Base-by-base conservation (phyloP, 64 coral and sea anemone species). In the Catalaphyllia jardinei region DNA sequence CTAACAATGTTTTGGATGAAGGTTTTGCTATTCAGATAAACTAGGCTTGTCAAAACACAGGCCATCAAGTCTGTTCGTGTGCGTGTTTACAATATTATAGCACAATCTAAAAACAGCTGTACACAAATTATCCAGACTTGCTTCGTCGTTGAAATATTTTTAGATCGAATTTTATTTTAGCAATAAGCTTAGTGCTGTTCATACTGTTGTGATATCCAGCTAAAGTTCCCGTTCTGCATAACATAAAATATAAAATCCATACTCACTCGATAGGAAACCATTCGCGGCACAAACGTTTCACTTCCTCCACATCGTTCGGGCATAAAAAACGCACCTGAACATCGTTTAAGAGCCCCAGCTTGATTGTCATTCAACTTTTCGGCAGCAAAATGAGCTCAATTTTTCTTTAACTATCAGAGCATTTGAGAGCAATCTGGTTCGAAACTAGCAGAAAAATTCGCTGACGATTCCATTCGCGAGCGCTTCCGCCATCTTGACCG, bases 211-310 rank as follows among this genome's bases (percentile, higher is more conserved):
- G n/a, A 14, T 35, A 20, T 39, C 35, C 18, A 50, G n/a, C 62
- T 50, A 31, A 46, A 52, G 49, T 63, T 85, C 81, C 31, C 22
- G 42, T 28, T 85, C 81, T 85, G 81, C 39, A 85, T 85, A 24
- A 31, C 39, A 85, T 85, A 24, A 31, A 87, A 25, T 42, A 59
- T 24, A 62, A 73, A 39, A 59, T 61, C 27, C 27, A 87, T 31
- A 96, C 95, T 93, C 59, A 96, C 95, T 96, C 95, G 77, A 96
- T 96, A 2, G 95, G 95, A 87, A 96, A 96, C 95, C 95, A 96
- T 84, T 93, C 95, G 80, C 92, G 71, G 73, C 95, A 96, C 17
- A 96, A 73, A 39, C 91, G 95, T 77, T 96, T 96, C 75, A 96
- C 95, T 77, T 96, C 91, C 3, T 91, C 91, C 46, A 96, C 77